Base-by-base conservation (phyloP, 2,797 vertebrate genomes). In the Microctenopoma steveboyesi region DNA sequence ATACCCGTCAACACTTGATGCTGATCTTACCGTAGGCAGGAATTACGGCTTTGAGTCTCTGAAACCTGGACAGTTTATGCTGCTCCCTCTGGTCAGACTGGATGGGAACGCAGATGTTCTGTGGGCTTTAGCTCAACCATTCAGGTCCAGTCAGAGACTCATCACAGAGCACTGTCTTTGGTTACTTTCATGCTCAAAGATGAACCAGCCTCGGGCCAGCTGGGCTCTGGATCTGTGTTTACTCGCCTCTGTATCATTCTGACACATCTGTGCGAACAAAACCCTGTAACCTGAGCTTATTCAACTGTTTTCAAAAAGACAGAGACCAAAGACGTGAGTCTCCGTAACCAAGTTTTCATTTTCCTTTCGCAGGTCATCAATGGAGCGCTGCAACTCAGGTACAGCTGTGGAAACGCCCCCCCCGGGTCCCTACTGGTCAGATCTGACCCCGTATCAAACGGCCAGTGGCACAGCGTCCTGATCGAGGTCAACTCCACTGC, bases 401-500 rank as follows among this genome's bases (percentile, higher is more conserved):
- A 94, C 85, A 85, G 75, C 74, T 99, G 98, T 86, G 92, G 78
- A 7, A 91, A 83, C 3, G 51, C 43, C 33, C 72, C 88, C 22
- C 76, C 87, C 0, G 76, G 84, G 3, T 91, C 92, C 4, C 64
- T 97, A 15, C 87, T 85, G 28, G 84, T 95, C 43, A 64, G 16
- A 1, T 89, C 72, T 2, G 85, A 75, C 0, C 59, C 64, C 0
- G 89, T 98, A 76, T 95, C 95, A 0, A 94, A 98, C 0, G 93
- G 93, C 0, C 84, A 57, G 22, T 98, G 97, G 96, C 97, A 99
- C 79, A 86, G 86, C 0, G 61, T 97, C 67, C 89, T 93, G 61
- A 82, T 99, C 86, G 95, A 96, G 84, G 93, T 96, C 85, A 96
- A 90, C 53, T 87, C 90, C 46, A 53, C 87, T 0, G 74, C 81